Base-by-base conservation (phyloP, 2,797 vertebrate genomes). In the Vipera latastei region DNA sequence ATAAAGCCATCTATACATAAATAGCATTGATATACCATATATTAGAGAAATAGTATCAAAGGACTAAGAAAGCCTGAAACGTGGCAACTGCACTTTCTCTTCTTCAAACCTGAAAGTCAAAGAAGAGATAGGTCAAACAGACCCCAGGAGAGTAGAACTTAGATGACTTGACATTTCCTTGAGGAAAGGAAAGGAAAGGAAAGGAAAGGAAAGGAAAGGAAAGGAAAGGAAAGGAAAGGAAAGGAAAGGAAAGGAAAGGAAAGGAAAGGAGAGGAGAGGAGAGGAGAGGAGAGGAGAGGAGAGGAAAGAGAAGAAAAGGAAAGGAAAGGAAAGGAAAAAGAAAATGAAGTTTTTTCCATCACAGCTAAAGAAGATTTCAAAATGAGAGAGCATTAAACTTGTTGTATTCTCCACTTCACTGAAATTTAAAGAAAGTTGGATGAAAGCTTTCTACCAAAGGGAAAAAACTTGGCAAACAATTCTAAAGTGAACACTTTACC, bases 141-240 rank as follows among this genome's bases (percentile, higher is more conserved):
- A 65, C 53, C 60, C 63, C 69, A 65, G 87, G 28, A 26, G 25
- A 11, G 53, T 61, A 56, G 73, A 18, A 59, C 48, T 61, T 95
- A 89, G 4, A 20, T n/a, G 61, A 93, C 4, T 90, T 87, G 69
- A 2, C 8, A 44, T 69, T 22, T 56, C 57, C 92, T 85, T 83
- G 94, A 57, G 4, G 69, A 89, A 85, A 89, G 87, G 60, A 88
- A 85, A 88, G 87, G 94, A 93, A 91, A 87, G 57, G 89, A 73
- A 85, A 87, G 89, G 65, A 91, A 73, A 89, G 87, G 59, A 91
- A 85, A 89, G 89, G 59, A 91, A 78, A 89, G 87, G 93, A 92
- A 91, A 90, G 59, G 89, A 87, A 88, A 78, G 60, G 18, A 25
- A 9, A 25, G 60, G 28, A 65, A 22, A 13, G 57, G 59, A 51